A percentile compares a stretch with the other conserved stretches of the same genome.
Evolutionary conservation across 2,113 vertebrate species (phyloP).

Genomic region (Triplophysa tibetana): DNA sequence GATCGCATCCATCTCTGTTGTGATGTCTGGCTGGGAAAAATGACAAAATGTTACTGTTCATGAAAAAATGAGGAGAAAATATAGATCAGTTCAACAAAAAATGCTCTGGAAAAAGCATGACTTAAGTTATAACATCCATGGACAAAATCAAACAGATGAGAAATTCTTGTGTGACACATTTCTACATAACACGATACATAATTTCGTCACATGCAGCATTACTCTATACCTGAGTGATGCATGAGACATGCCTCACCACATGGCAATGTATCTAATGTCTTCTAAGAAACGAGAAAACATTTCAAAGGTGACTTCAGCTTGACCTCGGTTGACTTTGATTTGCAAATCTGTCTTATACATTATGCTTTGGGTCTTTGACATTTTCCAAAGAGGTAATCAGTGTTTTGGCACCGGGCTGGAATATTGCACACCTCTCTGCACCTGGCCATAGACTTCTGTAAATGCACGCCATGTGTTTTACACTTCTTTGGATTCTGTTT

Average conservation of each 20-base stretch:
- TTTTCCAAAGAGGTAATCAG: constrained; percentile 56
- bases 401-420: constrained; percentile 25
- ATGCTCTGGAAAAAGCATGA: neutral
- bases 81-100: neutral
- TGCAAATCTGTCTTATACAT: constrained; percentile 60
- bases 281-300: neutral
- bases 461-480: constrained; percentile 50
- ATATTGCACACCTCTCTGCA: constrained; percentile 17
- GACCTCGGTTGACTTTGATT: constrained; percentile 54
- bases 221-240: constrained; percentile 22
- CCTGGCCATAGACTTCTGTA: constrained; percentile 30
- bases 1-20: constrained; percentile 48
- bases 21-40: constrained; percentile 43
- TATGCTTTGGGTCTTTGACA: constrained; percentile 57
- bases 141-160: neutral
- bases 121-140: neutral
- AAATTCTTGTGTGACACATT: constrained; percentile 15
- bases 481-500: constrained; percentile 43
- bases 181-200: constrained; percentile 25
- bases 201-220: constrained; percentile 8
- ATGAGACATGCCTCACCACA: constrained; percentile 27
- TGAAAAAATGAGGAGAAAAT: neutral
- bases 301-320: constrained; percentile 37
- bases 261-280: constrained; percentile 12
- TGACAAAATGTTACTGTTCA: constrained; percentile 15